Base-by-base conservation (phyloP, 2,797 vertebrate species). In the Atherinosoma microstoma region DNA sequence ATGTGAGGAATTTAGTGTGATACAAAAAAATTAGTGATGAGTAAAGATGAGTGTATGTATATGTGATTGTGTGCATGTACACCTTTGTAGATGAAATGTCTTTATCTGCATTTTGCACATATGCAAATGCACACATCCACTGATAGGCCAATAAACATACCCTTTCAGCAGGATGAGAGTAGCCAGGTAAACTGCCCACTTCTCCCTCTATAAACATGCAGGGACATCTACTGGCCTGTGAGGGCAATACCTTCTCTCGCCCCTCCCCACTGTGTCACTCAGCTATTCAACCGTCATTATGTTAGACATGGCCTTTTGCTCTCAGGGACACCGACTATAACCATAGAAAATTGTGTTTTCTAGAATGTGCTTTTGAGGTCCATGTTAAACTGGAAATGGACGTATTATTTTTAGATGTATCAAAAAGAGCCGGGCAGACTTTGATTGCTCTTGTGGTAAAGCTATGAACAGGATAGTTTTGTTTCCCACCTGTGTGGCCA, bases 161-260 rank as follows among this genome's bases (percentile, higher is more conserved):
- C 49, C 27, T 53, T 54, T 54, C 56, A 34, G 56, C 15, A 58
- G 15, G 62, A 63, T 24, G 47, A 30, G 53, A 16, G 35, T 20
- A 67, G 66, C 85, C 86, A 89, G 84, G 80, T 88, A 75, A 73
- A 12, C 54, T 38, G 70, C 64, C 76, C 74, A 87, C 77, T 70
- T 83, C 72, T 70, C 58, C 78, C 89, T 90, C 63, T 79, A 67
- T 89, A 92, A 91, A 94, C 87, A 91, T 92, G 84, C 91, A 91
- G 90, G 84, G 92, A 92, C 94, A 93, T 91, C 93, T 94, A 73
- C 94, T 94, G 92, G 93, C 76, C 79, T 91, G 54, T 49, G 24
- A 75, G 81, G 78, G 92, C 90, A 94, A 86, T 92, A 88, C 83
- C 81, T 89, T 68, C 49, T 51, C 47, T 75, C 34, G 11, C 54